phyloP scores from a whole-genome alignment of 2,113 vertebrate species.

The Phalacrocorax aristotelis region DNA sequence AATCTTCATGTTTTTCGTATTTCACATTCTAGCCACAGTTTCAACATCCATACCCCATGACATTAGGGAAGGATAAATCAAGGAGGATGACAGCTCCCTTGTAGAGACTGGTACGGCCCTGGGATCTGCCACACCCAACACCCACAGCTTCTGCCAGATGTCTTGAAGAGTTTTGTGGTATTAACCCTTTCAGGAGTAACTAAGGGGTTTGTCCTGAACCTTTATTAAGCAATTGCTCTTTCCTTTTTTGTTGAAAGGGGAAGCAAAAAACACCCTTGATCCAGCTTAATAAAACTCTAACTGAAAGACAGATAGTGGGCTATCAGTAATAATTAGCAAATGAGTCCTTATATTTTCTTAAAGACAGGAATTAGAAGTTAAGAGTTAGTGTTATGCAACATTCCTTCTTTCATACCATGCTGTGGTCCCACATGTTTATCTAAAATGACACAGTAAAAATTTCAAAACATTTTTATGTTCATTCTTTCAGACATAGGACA shows the following conservation, averaged over 20 bases:
- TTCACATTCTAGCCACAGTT: constrained; percentile 88
- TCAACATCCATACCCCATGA: constrained; percentile 88
- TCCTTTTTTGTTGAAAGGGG: neutral
- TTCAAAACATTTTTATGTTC: neutral
- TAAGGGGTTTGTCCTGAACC: neutral
- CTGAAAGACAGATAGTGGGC: neutral
- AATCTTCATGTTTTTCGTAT: constrained; percentile 87
- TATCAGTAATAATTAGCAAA: neutral
- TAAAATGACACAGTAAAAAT: neutral
- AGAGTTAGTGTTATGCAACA: neutral
- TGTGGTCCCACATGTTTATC: neutral
- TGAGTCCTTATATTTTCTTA: neutral
- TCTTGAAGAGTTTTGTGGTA: constrained; percentile 59
- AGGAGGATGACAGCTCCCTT: constrained; percentile 85
- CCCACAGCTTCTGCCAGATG: constrained; percentile 86
- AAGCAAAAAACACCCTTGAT: neutral
- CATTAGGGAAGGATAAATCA: constrained; percentile 90
- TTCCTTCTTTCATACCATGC: neutral
- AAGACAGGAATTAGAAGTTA: neutral
- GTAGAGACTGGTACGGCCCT: constrained; percentile 90
- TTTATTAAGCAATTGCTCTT: neutral
- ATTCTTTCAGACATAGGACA: neutral
- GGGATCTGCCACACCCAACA: constrained; percentile 83
- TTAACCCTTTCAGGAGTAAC: constrained; percentile 72
- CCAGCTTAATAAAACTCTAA: neutral